Base-by-base conservation (phyloP, 2,113 vertebrate species). In the Gulo gulo region DNA sequence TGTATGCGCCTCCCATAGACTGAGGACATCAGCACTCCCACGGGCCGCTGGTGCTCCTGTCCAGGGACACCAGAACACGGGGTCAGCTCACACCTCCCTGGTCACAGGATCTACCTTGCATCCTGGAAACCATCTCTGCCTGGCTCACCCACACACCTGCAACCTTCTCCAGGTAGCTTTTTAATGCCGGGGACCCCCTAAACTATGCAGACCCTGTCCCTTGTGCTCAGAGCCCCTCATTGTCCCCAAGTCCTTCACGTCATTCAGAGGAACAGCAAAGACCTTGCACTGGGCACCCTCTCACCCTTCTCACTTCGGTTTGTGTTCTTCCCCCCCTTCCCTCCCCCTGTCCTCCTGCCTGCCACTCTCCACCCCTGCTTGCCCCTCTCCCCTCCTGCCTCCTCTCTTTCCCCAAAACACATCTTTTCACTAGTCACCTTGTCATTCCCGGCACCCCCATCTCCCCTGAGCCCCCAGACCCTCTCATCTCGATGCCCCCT, bases 11-110 rank as follows among this genome's bases (percentile, higher is more conserved):
- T 98, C 61, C 99, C 99, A 0, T 98, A 98, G 59, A 97, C 93
- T 0, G 99, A 99, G 12, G 99, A 99, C 10, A 97, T 95, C 92
- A 98, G 52, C 95, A 98, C 95, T 0, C 98, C 80, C 0, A 98
- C 91, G 0, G 97, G 18, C 97, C 98, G 98, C 84, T 96, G 95
- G 76, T 61, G 95, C 91, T 99, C 99, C 99, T 99, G 97, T 79
- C 15, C 94, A 94, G 89, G 96, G 23, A 7, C 29, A n/a, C 76
- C 31, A 18, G 42, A 31, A 78, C 42, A 29, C 42, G 0, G 26
- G 42, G 42, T 84, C 21, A 52, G 80, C 4, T 14, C 13, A 11
- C 1, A 0, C 8, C 8, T 10, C 6, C 4, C 4, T 2, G 42
- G 6, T 26, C 11, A 2, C 73, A 16, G 1, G 23, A 29, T 42